Conservation (phyloP, 1,140 invertebrate species). For the Drosophila tsacasi region DNA sequence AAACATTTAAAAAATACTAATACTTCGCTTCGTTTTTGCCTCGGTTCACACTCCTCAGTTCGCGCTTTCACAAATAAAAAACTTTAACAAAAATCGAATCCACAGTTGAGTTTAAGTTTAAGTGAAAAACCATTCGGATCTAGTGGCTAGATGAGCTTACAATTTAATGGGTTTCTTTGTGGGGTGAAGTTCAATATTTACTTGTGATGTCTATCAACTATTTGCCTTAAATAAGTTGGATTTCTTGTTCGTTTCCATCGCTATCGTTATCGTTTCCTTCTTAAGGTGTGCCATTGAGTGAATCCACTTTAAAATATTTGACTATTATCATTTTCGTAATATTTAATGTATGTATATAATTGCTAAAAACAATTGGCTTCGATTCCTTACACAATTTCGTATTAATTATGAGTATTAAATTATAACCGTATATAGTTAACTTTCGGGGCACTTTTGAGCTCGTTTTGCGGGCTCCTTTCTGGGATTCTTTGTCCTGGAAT, state of each 20-base stretch:
- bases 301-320: conserved; percentile 56
- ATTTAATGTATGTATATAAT: conserved; percentile 68
- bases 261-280: conserved; percentile 21
- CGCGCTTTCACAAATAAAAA: conserved; percentile 39
- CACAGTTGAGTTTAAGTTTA: conserved; percentile 25
- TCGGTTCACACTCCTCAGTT: conserved; percentile 31
- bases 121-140: conserved; percentile 38
- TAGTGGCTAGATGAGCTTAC: conserved; percentile 70
- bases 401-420: conserved; percentile 43
- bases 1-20: conserved; percentile 62
- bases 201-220: conserved; percentile 56
- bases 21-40: conserved; percentile 32
- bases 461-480: conserved; percentile 32
- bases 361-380: conserved; percentile 83
- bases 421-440: conserved; percentile 60
- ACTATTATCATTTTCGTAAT: conserved; percentile 34
- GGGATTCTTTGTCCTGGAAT: conserved; percentile 31
- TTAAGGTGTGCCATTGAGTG: conserved; percentile 56
- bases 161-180: conserved; percentile 47
- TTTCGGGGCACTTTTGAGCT: conserved; percentile 66
- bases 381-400: conserved; percentile 54
- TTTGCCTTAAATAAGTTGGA: conserved; percentile 43
- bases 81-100: conserved; percentile 41
- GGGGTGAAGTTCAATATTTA: conserved; percentile 42
- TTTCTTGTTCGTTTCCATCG: conserved; percentile 22